Base-by-base conservation (phyloP, 2,888 invertebrate species). In the Sinohyriopsis cumingii region DNA sequence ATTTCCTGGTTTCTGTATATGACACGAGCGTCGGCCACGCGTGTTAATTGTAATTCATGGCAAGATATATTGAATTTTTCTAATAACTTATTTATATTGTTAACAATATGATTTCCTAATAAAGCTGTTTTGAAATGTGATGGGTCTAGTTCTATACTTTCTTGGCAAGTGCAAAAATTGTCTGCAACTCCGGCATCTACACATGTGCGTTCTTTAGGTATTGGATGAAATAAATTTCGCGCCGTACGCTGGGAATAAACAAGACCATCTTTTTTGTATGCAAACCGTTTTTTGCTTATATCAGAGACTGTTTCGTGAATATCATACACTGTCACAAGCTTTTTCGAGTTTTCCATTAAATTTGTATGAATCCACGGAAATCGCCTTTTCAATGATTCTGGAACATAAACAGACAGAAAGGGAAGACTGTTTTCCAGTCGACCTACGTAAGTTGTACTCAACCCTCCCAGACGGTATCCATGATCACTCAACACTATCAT, bases 161-260 rank as follows among this genome's bases (percentile, higher is more conserved):
- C 92, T 85, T 95, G 94, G 81, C 97, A 97, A 28, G 95, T 95
- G 89, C 97, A 97, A 94, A 95, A 97, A 87, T 96, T 95, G 54
- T 93, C 93, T 0, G 93, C 93, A 71, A 97, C 95, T 0, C 92
- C 93, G 0, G 96, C 96, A 71, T 92, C 91, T 66, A 92, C 91
- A 86, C 97, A 97, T 0, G 94, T 95, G 60, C 97, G 92, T 68
- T 92, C 92, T 56, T 88, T 89, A 0, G 95, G 93, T 72, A 97
- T 92, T 67, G 93, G 92, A 53, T 93, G 90, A 88, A 97, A 96
- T 65, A 96, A 91, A 88, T 96, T 96, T 15, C 83, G 76, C 1
- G 81, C 79, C 24, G 70, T 72, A 25, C 65, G 61, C 9, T 67
- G 24, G 1, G 45, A 28, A 9, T 57, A 55, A 24, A 45, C 45